These are phyloP conservation scores for Premnoplex brunnescens DNA, from an alignment of 2,797 vertebrate species.

Conservation along the genomic window DNA sequence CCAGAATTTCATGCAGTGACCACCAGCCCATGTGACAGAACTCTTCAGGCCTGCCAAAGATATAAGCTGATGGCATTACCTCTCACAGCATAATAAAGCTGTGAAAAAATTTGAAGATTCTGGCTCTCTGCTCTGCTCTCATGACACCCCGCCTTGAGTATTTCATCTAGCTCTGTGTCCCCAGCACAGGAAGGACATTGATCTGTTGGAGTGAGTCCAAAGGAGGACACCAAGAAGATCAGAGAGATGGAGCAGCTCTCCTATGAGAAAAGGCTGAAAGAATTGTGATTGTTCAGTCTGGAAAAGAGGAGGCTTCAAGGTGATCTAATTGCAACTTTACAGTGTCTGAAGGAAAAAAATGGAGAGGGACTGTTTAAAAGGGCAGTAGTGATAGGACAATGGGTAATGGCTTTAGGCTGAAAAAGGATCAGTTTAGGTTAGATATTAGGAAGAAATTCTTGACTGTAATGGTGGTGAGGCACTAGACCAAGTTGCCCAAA, in stretches of 20 bases:
- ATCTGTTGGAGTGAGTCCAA: neutral
- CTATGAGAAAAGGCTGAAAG: neutral
- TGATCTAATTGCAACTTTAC: neutral
- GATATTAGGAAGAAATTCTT: neutral
- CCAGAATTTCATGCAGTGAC: neutral
- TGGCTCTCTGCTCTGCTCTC: neutral
- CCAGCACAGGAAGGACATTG: neutral
- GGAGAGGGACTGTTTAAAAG: neutral
- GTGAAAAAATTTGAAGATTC: neutral
- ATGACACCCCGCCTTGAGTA: neutral
- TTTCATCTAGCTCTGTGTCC: neutral
- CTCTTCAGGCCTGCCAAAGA: neutral
- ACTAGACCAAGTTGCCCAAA: neutral
- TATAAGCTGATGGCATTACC: neutral
- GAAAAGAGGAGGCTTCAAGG: neutral
- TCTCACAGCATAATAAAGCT: neutral
- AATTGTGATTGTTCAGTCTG: neutral
- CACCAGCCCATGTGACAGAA: neutral
- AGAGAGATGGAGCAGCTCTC: neutral
- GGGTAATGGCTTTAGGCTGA: neutral
- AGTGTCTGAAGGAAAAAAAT: neutral
- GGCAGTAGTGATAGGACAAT: neutral
- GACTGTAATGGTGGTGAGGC: neutral
- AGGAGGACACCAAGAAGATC: neutral
- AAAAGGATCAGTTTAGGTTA: neutral